A percentile compares a stretch with the other conserved stretches of the same genome.
Evolutionary conservation across 2,113 vertebrate species (phyloP).

Genomic region (Mus pahari): DNA sequence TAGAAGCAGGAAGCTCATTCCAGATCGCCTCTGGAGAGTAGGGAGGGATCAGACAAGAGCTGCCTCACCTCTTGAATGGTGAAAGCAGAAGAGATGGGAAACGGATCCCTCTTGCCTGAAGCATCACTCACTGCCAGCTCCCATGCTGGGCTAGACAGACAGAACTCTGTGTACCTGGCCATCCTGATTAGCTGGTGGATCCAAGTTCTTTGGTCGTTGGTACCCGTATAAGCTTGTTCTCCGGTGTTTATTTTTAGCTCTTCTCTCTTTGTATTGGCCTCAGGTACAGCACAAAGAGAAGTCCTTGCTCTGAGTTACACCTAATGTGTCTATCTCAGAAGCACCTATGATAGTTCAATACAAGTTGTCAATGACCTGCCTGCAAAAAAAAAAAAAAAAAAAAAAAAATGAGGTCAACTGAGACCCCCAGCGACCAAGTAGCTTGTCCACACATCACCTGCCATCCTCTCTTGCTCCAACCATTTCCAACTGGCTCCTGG

Average conservation of each 20-base stretch:
- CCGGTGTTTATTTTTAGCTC: slow-evolving; percentile 5
- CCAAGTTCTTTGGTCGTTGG: neutral
- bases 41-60: neutral
- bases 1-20: neutral
- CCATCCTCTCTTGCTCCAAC: neutral
- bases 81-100: neutral
- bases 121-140: neutral
- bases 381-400: too few relatives aligned
- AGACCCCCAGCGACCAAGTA: neutral
- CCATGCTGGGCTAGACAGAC: neutral
- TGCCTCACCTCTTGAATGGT: neutral
- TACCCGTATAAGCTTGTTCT: neutral
- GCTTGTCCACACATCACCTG: neutral
- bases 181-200: neutral
- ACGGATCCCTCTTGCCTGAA: neutral
- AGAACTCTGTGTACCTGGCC: neutral
- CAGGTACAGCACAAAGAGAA: neutral
- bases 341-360: neutral
- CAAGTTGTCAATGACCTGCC: neutral
- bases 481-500: neutral
- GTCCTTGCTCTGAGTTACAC: neutral
- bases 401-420: neutral
- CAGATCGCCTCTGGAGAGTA: neutral
- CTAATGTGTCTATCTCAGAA: neutral
- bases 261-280: slow-evolving; percentile 7